These are phyloP conservation scores for Andrena trimmerana DNA, from an alignment of 2,888 invertebrate species.

Conservation along the genomic window DNA sequence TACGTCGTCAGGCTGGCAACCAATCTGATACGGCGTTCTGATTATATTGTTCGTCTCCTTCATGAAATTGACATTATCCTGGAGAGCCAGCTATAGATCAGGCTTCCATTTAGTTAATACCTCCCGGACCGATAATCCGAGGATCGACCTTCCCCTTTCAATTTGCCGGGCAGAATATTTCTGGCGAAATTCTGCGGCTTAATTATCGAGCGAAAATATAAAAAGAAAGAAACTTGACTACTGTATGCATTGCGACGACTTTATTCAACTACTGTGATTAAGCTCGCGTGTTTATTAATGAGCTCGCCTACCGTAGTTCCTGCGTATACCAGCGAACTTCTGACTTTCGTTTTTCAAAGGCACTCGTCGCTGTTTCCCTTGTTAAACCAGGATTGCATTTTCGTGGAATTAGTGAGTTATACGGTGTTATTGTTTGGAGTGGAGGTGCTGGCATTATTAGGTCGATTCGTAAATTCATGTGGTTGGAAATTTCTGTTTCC, in stretches of 20 bases:
- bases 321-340: not conserved
- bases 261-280: constrained; percentile 13
- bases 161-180: not conserved
- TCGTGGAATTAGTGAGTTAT: not conserved
- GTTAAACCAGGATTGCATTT: not conserved
- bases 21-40: constrained; percentile 46
- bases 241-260: not conserved
- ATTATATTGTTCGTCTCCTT: constrained; percentile 48
- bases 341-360: constrained; percentile 16
- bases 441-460: too few relatives aligned
- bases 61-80: constrained; percentile 39
- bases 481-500: too few relatives aligned
- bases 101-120: constrained; percentile 4
- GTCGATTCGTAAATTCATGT: too few relatives aligned
- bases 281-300: constrained; percentile 25
- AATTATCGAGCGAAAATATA: not conserved
- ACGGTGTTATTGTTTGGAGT: too few relatives aligned
- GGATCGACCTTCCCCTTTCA: not conserved
- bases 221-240: not conserved
- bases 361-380: not conserved
- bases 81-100: constrained; percentile 1
- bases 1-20: constrained; percentile 33
- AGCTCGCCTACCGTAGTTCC: constrained; percentile 28
- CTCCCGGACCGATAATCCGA: not conserved
- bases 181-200: not conserved